Evolutionary conservation across 2,113 vertebrate species (phyloP).

Genomic region (Misgurnus mizolepis): DNA sequence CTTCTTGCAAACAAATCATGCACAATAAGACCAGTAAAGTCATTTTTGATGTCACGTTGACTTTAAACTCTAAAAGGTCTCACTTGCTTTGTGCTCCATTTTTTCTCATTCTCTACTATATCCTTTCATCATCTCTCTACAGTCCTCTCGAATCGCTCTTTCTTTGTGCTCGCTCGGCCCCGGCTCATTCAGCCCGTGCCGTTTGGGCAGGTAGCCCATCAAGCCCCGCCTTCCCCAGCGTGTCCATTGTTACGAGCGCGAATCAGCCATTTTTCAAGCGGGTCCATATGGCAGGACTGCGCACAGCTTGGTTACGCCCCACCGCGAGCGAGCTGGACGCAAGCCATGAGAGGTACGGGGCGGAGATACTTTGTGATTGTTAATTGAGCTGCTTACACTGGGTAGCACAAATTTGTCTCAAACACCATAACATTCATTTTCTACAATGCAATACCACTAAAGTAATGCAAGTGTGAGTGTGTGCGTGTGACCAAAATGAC

Average conservation of each 20-base stretch:
- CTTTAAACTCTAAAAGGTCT: background rate
- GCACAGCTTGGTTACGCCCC: slow-evolving; percentile 69
- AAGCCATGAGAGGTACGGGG: slow-evolving; percentile 56
- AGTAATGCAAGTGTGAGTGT: background rate
- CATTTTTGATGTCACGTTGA: background rate
- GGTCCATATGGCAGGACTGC: slow-evolving; percentile 29
- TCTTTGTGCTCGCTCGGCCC: background rate
- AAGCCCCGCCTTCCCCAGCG: background rate
- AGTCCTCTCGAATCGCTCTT: slow-evolving; percentile 9
- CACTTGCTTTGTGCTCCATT: background rate
- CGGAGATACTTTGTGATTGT: slow-evolving; percentile 66
- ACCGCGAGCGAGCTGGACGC: slow-evolving; percentile 65
- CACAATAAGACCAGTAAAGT: background rate
- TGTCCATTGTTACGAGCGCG: background rate
- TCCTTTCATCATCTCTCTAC: background rate
- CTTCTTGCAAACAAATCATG: too few species aligned
- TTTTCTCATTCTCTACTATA: background rate
- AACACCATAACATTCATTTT: background rate
- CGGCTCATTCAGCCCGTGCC: slow-evolving; percentile 13
- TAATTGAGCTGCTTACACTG: slow-evolving; percentile 67
- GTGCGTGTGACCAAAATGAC: background rate
- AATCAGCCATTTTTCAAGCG: slow-evolving; percentile 36
- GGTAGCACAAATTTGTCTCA: background rate
- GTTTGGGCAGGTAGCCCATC: slow-evolving; percentile 19
- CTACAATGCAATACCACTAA: background rate